phyloP scores from a whole-genome alignment of 2,113 vertebrate genomes.

The Pachycephala philippinensis region DNA sequence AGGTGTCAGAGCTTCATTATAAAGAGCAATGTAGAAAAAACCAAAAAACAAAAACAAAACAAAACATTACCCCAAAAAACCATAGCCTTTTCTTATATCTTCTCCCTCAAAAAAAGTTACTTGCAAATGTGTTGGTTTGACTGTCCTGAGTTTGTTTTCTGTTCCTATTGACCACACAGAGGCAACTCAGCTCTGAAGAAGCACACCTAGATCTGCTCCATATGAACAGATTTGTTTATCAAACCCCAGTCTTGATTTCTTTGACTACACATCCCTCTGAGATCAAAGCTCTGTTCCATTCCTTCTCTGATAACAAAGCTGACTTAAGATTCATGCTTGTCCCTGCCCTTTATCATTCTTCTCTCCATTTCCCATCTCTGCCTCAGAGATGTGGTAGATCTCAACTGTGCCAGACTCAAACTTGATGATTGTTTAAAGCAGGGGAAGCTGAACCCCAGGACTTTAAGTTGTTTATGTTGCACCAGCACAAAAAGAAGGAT shows the following conservation, averaged over 20 bases:
- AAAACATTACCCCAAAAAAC: background rate
- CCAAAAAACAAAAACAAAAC: background rate
- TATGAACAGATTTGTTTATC: background rate
- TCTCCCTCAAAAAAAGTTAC: background rate
- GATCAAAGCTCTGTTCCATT: background rate
- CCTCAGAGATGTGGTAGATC: background rate
- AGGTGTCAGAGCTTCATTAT: background rate
- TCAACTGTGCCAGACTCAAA: background rate
- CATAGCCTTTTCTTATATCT: background rate
- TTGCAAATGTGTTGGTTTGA: background rate
- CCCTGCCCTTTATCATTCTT: background rate
- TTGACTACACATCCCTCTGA: background rate
- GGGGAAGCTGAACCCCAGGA: background rate
- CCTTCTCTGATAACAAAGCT: background rate
- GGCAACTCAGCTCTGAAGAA: background rate
- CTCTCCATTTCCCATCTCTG: background rate
- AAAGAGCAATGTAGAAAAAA: accelerated
- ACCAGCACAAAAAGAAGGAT: background rate
- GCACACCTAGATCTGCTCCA: background rate
- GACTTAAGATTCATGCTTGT: background rate
- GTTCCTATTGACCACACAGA: background rate
- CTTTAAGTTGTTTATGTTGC: background rate
- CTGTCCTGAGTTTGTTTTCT: background rate
- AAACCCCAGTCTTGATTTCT: background rate
- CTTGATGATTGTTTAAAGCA: background rate